These are phyloP conservation scores for Andrena camellia DNA, from an alignment of 2,888 invertebrate species.

Conservation along the genomic window DNA sequence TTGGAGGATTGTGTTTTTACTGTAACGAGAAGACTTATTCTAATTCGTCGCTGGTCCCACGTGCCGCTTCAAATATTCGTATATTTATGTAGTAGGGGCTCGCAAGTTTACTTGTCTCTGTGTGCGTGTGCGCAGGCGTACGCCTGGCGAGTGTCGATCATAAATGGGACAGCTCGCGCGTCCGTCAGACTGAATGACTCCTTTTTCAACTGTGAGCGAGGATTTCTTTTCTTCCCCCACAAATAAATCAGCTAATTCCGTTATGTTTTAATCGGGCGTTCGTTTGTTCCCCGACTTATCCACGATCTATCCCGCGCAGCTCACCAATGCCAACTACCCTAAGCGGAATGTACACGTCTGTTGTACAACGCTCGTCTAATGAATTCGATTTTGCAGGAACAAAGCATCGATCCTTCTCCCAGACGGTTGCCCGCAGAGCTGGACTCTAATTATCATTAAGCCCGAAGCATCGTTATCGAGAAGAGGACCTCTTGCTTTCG, in stretches of 20 bases:
- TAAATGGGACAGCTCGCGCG: slow-evolving; percentile 36
- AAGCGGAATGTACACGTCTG: too few relatives aligned
- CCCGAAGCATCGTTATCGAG: too few relatives aligned
- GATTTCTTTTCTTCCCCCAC: slow-evolving; percentile 49
- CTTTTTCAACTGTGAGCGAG: slow-evolving; percentile 57
- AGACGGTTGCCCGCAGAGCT: too few relatives aligned
- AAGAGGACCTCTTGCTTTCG: neutral
- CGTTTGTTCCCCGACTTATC: neutral
- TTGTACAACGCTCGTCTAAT: too few relatives aligned
- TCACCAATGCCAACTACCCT: too few relatives aligned
- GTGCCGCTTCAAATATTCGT: slow-evolving; percentile 59
- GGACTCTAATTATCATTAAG: too few relatives aligned
- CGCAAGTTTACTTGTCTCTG: slow-evolving; percentile 28
- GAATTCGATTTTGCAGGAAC: too few relatives aligned
- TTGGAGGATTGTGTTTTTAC: slow-evolving; percentile 35
- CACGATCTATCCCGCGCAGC: neutral
- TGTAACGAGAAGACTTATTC: slow-evolving; percentile 40
- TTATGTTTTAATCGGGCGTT: slow-evolving; percentile 66
- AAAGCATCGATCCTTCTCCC: too few relatives aligned
- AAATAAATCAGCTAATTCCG: slow-evolving; percentile 71
- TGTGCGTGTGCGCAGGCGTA: slow-evolving; percentile 20
- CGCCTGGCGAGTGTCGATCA: slow-evolving; percentile 46
- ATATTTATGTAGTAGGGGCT: slow-evolving; percentile 59
- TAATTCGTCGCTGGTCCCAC: slow-evolving; percentile 46
- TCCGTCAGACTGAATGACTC: slow-evolving; percentile 55